Conservation (phyloP, 2,113 vertebrate genomes). For the Tichodroma muraria region DNA sequence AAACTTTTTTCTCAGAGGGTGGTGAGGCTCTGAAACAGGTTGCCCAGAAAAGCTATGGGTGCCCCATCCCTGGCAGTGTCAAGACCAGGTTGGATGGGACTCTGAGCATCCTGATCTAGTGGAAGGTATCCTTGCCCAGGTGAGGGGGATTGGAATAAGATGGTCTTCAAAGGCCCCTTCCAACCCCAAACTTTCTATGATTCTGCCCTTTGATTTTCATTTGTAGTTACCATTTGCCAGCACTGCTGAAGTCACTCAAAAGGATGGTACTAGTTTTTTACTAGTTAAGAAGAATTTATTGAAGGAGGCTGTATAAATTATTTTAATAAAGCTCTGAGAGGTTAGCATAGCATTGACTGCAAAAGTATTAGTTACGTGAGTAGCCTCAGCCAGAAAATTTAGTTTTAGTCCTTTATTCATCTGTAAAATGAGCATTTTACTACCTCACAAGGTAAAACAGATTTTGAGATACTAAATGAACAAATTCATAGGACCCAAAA, state of each 20-base stretch:
- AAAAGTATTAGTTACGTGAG: background rate
- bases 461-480: background rate
- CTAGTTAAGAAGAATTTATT: background rate
- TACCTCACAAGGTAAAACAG: background rate
- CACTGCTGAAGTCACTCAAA: background rate
- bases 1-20: background rate
- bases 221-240: background rate
- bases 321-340: background rate
- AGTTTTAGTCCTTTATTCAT: background rate
- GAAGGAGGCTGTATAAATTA: background rate
- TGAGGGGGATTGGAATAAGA: background rate
- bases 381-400: background rate
- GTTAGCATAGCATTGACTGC: background rate
- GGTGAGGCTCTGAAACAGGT: background rate
- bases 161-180: background rate
- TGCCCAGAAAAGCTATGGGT: background rate
- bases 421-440: background rate
- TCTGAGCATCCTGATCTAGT: background rate
- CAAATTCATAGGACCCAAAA: background rate
- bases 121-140: background rate
- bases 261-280: background rate
- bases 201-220: background rate
- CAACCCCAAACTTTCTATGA: background rate
- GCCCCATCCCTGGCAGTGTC: background rate
- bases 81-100: background rate